Percentiles rank a stretch among this genome's conserved stretches.
Conservation (phyloP, 2,113 vertebrate species). For the Cololabis saira region DNA sequence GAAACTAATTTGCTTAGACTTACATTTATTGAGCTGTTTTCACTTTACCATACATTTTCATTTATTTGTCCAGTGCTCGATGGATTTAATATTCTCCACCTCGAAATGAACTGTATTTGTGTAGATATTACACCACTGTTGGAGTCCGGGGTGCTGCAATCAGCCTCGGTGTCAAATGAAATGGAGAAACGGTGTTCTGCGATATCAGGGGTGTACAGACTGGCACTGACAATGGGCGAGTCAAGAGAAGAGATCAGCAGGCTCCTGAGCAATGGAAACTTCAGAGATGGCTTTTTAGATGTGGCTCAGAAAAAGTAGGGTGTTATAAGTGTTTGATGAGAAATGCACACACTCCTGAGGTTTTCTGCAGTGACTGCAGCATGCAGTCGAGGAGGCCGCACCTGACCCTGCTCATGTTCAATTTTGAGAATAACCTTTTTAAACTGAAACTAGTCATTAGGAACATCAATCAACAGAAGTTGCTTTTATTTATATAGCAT, state of each 20-base stretch:
- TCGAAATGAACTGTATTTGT: slow-evolving; percentile 19
- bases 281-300: slow-evolving; percentile 50
- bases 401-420: not conserved
- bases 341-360: not conserved
- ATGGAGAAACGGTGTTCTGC: slow-evolving; percentile 55
- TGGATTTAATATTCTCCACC: slow-evolving; percentile 7
- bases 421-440: not conserved
- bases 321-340: slow-evolving; percentile 25
- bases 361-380: slow-evolving; percentile 18
- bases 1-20: no score
- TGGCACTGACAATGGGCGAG: slow-evolving; percentile 43
- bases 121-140: not conserved
- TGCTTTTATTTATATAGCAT: no score
- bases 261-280: slow-evolving; percentile 57
- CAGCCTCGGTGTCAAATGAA: slow-evolving; percentile 50
- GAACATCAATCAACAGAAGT: not conserved
- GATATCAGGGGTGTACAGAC: slow-evolving; percentile 42
- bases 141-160: not conserved
- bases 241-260: slow-evolving; percentile 22
- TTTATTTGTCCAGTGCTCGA: not conserved
- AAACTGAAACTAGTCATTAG: not conserved
- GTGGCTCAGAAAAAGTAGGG: slow-evolving; percentile 37
- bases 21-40: no score
- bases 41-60: not conserved
- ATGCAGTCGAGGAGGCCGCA: not conserved